Conservation (phyloP, 2,888 invertebrate genomes). For the Tachina fera region DNA sequence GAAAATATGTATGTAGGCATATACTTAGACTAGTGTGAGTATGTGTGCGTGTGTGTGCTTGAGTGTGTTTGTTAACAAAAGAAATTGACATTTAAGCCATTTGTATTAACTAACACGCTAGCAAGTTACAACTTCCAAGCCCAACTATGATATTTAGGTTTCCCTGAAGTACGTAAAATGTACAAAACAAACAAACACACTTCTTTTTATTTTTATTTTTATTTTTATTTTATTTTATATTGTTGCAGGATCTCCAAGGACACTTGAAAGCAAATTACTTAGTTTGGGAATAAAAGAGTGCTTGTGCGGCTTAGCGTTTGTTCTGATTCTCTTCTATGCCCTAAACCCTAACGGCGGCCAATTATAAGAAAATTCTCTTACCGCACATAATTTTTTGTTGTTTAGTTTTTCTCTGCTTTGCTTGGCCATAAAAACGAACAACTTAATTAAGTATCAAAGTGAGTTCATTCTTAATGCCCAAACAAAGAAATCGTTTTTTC, state of each 20-base stretch:
- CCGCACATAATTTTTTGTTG: not conserved
- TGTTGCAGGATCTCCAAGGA: constrained; percentile 16
- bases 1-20: not conserved
- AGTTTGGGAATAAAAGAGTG: not conserved
- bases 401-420: not conserved
- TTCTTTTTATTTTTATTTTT: constrained; percentile 1
- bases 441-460: constrained; percentile 15
- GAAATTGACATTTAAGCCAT: constrained; percentile 62
- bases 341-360: constrained; percentile 10
- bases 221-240: not conserved
- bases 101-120: constrained; percentile 49
- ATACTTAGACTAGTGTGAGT: not conserved
- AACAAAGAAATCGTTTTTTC: constrained; percentile 14
- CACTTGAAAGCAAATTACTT: constrained; percentile 25
- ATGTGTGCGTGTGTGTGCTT: not conserved
- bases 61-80: not conserved
- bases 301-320: too few relatives aligned
- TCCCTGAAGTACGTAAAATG: not conserved
- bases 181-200: not conserved
- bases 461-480: not conserved
- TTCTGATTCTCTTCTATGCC: not conserved
- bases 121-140: constrained; percentile 17
- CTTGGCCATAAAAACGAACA: not conserved
- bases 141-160: constrained; percentile 7
- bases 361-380: not conserved